Evolutionary conservation across 53 echinoderm and acorn worm species (phyloP).

Genomic region (Echinometra lucunter): DNA sequence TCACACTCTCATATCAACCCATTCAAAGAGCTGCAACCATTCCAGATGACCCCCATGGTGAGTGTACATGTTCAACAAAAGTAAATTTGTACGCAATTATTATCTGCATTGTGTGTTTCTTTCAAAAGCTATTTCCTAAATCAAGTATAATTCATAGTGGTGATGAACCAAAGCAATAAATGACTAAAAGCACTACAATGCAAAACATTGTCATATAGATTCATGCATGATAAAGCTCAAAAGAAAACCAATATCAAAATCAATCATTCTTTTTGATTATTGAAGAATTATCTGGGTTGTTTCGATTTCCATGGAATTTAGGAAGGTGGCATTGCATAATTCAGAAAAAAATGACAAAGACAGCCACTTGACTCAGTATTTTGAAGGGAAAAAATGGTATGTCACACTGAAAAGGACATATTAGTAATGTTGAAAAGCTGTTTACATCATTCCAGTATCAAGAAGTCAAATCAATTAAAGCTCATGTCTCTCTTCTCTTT

Average conservation of each 20-base stretch:
- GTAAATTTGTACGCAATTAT: no score
- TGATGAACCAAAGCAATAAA: constrained; percentile 24
- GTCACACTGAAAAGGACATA: neutral
- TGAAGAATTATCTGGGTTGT: neutral
- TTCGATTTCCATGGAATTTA: neutral
- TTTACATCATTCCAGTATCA: neutral
- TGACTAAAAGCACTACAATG: constrained; percentile 42
- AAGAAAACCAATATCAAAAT: neutral
- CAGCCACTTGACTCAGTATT: neutral
- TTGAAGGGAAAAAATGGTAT: neutral
- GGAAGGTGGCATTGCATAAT: neutral
- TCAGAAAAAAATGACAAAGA: neutral
- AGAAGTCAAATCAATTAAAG: neutral
- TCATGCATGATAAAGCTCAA: constrained; percentile 39
- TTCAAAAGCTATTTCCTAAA: neutral
- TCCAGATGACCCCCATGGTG: no score
- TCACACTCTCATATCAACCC: no score
- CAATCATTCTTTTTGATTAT: neutral
- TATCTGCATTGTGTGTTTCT: no score
- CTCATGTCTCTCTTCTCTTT: neutral
- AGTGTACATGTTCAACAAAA: no score
- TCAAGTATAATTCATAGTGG: neutral
- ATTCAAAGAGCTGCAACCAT: no score
- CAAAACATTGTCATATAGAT: constrained; percentile 29
- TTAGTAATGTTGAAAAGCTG: neutral